Evolutionary conservation across 2,888 invertebrate genomes (phyloP).

Genomic region (Lithophane semibrunnea): DNA sequence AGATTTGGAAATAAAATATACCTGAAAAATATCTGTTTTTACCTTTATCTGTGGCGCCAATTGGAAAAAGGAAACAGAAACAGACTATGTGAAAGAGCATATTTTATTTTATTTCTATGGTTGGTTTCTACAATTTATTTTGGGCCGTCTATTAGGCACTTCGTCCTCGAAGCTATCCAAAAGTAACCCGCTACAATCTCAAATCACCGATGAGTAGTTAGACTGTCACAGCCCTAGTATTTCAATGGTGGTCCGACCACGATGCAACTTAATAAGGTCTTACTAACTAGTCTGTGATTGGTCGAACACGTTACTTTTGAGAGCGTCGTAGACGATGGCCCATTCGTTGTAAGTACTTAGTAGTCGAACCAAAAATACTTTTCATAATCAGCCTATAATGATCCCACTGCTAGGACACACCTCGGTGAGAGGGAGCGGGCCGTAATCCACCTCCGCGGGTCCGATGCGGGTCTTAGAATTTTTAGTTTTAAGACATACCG

Average conservation of each 20-base stretch:
- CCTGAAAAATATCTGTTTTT: not conserved
- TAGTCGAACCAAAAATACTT: not conserved
- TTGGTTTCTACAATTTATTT: not conserved
- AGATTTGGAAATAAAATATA: conserved; percentile 7
- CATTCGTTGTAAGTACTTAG: not conserved
- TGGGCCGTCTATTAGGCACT: not conserved
- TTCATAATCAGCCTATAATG: too few species aligned
- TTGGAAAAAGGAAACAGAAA: not conserved
- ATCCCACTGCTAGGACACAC: too few species aligned
- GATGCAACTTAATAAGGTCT: too few species aligned
- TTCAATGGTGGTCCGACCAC: not conserved
- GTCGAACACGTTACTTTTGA: not conserved
- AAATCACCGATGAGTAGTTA: not conserved
- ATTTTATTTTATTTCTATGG: not conserved
- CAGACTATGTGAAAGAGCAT: not conserved
- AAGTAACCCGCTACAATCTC: not conserved
- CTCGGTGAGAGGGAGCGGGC: too few species aligned
- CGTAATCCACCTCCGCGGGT: not conserved
- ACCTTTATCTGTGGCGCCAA: not conserved
- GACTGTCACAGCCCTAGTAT: not conserved
- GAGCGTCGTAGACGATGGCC: not conserved
- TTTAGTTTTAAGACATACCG: too few species aligned
- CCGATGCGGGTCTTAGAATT: too few species aligned
- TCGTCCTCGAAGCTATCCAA: not conserved
- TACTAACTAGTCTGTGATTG: not conserved